Conservation (phyloP, 2,113 vertebrate genomes). For the Lanius collurio region DNA sequence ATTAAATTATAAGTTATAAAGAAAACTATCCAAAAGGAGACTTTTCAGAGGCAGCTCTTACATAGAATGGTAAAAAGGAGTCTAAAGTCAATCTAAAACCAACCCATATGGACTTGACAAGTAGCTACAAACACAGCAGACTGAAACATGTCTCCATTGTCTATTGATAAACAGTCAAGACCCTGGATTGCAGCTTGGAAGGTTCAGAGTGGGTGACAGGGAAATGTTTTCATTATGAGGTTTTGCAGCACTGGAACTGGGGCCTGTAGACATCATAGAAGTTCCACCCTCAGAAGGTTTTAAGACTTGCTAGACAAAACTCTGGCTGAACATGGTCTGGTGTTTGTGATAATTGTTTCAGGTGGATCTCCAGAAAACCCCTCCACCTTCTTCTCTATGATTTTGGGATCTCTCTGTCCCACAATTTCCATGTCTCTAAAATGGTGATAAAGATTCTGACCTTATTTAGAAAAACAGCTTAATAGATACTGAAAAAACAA, state of each 20-base stretch:
- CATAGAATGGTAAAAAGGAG: background rate
- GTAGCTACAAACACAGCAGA: background rate
- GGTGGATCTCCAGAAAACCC: background rate
- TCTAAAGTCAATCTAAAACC: background rate
- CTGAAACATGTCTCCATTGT: background rate
- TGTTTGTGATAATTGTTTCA: background rate
- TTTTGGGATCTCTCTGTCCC: background rate
- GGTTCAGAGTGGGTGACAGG: background rate
- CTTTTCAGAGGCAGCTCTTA: background rate
- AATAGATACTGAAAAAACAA: background rate
- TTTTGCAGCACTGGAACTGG: background rate
- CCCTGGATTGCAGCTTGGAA: background rate
- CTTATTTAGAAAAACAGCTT: background rate
- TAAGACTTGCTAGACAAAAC: background rate
- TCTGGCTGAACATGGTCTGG: background rate
- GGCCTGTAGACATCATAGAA: fast-evolving
- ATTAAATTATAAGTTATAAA: background rate
- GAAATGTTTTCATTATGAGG: background rate
- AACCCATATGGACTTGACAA: background rate
- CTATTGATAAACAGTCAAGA: background rate
- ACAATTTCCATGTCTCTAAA: background rate
- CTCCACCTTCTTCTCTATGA: background rate
- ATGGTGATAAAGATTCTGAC: background rate
- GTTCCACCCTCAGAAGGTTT: background rate
- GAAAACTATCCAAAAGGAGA: background rate